These are phyloP conservation scores for Ceyx erithaca DNA, from an alignment of 2,797 vertebrate genomes.

Conservation along the genomic window DNA sequence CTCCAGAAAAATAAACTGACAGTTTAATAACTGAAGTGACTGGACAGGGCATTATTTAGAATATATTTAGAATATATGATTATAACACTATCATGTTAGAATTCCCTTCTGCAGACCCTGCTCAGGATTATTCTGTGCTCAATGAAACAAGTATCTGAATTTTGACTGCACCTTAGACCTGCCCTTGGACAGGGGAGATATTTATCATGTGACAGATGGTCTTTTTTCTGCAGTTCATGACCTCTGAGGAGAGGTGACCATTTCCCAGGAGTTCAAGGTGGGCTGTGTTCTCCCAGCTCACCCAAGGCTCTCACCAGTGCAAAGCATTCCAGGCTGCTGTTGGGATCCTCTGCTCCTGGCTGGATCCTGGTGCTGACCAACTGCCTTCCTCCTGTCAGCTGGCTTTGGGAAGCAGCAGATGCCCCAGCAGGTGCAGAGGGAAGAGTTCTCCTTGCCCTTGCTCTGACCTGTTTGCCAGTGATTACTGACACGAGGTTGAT, in stretches of 20 bases:
- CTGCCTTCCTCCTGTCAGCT: no score
- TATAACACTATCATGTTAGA: neutral
- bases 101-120: neutral
- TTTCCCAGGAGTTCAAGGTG: neutral
- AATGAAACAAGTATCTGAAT: neutral
- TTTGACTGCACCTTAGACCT: neutral
- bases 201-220: neutral
- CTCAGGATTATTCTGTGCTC: neutral
- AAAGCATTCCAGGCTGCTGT: no score
- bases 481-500: no score
- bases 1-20: neutral
- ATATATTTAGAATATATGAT: no score
- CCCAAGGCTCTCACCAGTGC: neutral
- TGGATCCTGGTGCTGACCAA: no score
- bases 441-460: no score
- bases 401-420: no score
- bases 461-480: no score
- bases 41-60: neutral
- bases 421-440: no score
- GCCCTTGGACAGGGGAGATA: neutral
- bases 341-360: no score
- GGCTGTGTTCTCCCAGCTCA: neutral
- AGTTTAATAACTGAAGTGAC: neutral
- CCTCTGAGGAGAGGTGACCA: neutral
- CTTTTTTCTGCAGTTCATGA: neutral